Conservation (phyloP, 2,888 invertebrate genomes). For the Isoperla grammatica region DNA sequence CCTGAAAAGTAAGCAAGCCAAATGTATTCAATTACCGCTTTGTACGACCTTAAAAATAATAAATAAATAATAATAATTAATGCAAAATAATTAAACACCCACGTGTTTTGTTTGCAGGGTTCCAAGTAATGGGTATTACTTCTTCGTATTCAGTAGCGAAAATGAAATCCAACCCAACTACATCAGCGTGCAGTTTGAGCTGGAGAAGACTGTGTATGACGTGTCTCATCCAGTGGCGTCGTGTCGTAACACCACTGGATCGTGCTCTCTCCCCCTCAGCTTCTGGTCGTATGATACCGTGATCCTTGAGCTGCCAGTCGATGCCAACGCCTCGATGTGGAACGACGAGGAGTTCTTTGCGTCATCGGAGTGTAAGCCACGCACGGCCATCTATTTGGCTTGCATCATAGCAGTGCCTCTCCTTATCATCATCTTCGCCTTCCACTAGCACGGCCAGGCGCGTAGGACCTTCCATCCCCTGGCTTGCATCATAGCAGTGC, state of each 20-base stretch:
- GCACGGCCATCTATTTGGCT: slow-evolving; percentile 61
- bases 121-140: slow-evolving; percentile 71
- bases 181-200: slow-evolving; percentile 60
- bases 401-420: slow-evolving; percentile 68
- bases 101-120: slow-evolving; percentile 49
- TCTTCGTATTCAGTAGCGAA: slow-evolving; percentile 77
- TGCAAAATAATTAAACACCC: too few relatives aligned
- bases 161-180: slow-evolving; percentile 69
- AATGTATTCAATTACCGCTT: too few relatives aligned
- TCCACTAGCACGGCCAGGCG: too few relatives aligned
- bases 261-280: slow-evolving; percentile 58
- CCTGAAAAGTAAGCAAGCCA: too few relatives aligned
- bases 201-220: slow-evolving; percentile 66
- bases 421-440: slow-evolving; percentile 64
- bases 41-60: too few relatives aligned
- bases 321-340: slow-evolving; percentile 60
- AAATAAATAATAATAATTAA: too few relatives aligned
- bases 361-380: slow-evolving; percentile 66
- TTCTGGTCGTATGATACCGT: slow-evolving; percentile 65
- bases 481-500: too few relatives aligned
- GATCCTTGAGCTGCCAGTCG: slow-evolving; percentile 61
- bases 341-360: slow-evolving; percentile 70
- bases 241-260: slow-evolving; percentile 57
- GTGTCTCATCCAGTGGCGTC: slow-evolving; percentile 54
- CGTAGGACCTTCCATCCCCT: too few relatives aligned